Evolutionary conservation across 2,888 invertebrate genomes (phyloP).

Genomic region (Plemyria rubiginata): DNA sequence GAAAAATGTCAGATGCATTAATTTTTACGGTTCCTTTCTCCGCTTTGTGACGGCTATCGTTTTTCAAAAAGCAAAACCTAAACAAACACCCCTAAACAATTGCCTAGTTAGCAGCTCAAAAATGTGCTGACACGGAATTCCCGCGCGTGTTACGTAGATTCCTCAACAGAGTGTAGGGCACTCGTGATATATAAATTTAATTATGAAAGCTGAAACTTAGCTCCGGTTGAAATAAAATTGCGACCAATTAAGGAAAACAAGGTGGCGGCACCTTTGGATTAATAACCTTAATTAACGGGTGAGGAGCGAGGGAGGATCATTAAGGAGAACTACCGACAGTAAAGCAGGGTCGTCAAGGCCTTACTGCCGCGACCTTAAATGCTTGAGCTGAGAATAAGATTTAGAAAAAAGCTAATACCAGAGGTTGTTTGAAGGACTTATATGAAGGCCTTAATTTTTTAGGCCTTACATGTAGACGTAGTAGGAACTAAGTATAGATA

Average conservation of each 20-base stretch:
- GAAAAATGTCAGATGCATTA: too few species aligned
- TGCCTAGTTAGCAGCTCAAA: slow-evolving; percentile 29
- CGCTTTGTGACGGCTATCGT: not conserved
- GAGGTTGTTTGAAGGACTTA: not conserved
- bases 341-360: slow-evolving; percentile 51
- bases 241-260: slow-evolving; percentile 81
- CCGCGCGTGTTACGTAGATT: slow-evolving; percentile 33
- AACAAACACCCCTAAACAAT: slow-evolving; percentile 18
- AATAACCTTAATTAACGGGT: slow-evolving; percentile 81
- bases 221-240: slow-evolving; percentile 73
- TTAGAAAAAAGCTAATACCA: slow-evolving; percentile 55
- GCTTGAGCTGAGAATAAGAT: slow-evolving; percentile 19
- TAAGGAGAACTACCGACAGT: slow-evolving; percentile 60
- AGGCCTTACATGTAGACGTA: not conserved
- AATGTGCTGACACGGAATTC: slow-evolving; percentile 30
- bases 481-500: too few species aligned
- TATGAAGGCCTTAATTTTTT: not conserved
- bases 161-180: slow-evolving; percentile 39
- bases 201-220: slow-evolving; percentile 66
- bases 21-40: not conserved
- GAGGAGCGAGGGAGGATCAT: slow-evolving; percentile 66
- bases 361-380: slow-evolving; percentile 36
- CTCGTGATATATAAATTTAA: slow-evolving; percentile 61
- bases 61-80: not conserved
- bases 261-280: slow-evolving; percentile 78